phyloP scores from a whole-genome alignment of 64 coral and sea anemone genomes.

The Montipora foliosa region DNA sequence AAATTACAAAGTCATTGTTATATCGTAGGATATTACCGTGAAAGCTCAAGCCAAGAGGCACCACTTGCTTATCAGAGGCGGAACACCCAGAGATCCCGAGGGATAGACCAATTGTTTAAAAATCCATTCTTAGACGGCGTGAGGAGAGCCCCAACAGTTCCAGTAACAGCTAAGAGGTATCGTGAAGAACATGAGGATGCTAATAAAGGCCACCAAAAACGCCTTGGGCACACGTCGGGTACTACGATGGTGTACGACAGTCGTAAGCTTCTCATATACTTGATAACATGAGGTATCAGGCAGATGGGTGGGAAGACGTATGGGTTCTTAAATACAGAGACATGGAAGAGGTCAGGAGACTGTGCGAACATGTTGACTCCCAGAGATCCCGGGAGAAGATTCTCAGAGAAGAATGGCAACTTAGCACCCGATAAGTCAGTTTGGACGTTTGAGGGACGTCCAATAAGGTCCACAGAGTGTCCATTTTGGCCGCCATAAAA shows the following conservation, averaged over 20 bases:
- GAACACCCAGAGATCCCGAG: slow-evolving; percentile 20
- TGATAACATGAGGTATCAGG: not conserved
- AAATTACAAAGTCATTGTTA: not conserved
- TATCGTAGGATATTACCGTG: too few species aligned
- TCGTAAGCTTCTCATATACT: not conserved
- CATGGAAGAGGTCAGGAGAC: not conserved
- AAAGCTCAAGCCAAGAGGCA: too few species aligned
- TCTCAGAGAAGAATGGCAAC: not conserved
- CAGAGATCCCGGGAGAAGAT: not conserved
- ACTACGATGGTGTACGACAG: slow-evolving; percentile 18
- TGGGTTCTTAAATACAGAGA: not conserved
- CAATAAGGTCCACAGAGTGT: slow-evolving; percentile 28
- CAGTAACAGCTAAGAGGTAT: not conserved
- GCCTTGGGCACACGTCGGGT: slow-evolving; percentile 30
- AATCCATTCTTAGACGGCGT: slow-evolving; percentile 33
- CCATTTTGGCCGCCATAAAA: not conserved
- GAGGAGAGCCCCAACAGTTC: not conserved
- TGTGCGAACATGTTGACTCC: slow-evolving; percentile 16
- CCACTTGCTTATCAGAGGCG: not conserved
- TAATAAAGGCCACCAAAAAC: not conserved
- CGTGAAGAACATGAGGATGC: not conserved
- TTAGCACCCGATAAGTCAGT: not conserved
- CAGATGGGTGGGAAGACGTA: not conserved
- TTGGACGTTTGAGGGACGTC: not conserved
- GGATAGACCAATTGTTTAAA: not conserved